Percentiles rank a stretch among this genome's conserved stretches.
phyloP scores from a whole-genome alignment of 2,888 invertebrate genomes.

The Sarcophaga subvicina region DNA sequence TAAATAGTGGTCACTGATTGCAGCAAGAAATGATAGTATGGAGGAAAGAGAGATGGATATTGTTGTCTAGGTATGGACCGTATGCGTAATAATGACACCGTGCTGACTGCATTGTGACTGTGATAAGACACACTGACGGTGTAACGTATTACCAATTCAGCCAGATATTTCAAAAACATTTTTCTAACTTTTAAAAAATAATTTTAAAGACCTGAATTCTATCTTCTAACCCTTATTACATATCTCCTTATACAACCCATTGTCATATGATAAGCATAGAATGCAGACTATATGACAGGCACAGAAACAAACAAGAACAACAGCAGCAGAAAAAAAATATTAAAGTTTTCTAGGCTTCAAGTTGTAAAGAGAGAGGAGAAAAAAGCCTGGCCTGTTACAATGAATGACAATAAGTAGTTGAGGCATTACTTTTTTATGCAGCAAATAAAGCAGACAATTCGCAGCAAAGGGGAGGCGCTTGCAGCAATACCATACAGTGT shows the following conservation, averaged over 20 bases:
- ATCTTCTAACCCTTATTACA: too few relatives aligned
- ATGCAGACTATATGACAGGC: constrained; percentile 52
- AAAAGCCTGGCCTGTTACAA: constrained; percentile 44
- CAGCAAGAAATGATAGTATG: too few relatives aligned
- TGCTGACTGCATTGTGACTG: too few relatives aligned
- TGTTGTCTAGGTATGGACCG: too few relatives aligned
- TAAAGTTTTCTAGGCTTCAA: constrained; percentile 10
- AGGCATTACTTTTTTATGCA: constrained; percentile 51
- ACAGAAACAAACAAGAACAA: constrained; percentile 30
- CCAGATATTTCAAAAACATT: too few relatives aligned
- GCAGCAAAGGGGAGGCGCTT: neutral
- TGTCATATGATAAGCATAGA: constrained; percentile 28
- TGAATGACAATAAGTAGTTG: constrained; percentile 67
- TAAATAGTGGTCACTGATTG: too few relatives aligned
- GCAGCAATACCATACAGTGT: neutral
- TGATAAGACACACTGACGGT: too few relatives aligned
- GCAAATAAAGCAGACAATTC: neutral
- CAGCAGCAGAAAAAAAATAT: neutral
- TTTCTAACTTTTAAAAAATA: too few relatives aligned
- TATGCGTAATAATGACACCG: too few relatives aligned
- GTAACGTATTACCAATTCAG: too few relatives aligned
- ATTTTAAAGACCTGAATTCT: too few relatives aligned
- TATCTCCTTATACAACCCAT: constrained; percentile 5
- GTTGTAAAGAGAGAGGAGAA: neutral
- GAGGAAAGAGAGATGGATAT: too few relatives aligned